phyloP scores from a whole-genome alignment of 2,888 invertebrate genomes.

The Euproctis similis region DNA sequence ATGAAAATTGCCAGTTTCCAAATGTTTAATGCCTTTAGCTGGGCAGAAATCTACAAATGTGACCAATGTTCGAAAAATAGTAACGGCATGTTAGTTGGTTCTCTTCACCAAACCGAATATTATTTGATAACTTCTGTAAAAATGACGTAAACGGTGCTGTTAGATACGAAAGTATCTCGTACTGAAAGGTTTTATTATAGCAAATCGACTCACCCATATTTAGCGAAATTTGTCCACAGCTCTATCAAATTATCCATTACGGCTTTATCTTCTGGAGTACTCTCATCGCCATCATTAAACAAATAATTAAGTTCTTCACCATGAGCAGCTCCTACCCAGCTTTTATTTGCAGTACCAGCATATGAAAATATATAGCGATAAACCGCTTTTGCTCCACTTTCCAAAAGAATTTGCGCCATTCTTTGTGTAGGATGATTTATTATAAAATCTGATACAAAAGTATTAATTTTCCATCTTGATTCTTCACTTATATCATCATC shows the following conservation, averaged over 20 bases:
- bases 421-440: slow-evolving; percentile 9
- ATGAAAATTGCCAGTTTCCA: too few species aligned
- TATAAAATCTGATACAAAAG: slow-evolving; percentile 2
- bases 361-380: slow-evolving; percentile 15
- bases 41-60: too few species aligned
- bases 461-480: slow-evolving; percentile 2
- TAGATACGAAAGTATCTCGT: too few species aligned
- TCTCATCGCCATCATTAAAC: slow-evolving; percentile 6
- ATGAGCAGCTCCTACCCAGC: slow-evolving; percentile 21
- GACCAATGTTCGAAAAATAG: too few species aligned
- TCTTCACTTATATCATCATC: slow-evolving; percentile 7
- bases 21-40: too few species aligned
- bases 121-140: too few species aligned
- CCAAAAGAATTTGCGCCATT: slow-evolving; percentile 8
- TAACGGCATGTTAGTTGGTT: too few species aligned
- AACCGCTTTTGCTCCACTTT: slow-evolving; percentile 4
- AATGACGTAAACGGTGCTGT: too few species aligned
- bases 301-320: slow-evolving; percentile 28
- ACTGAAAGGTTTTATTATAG: too few species aligned
- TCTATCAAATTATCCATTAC: slow-evolving; percentile 18
- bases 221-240: slow-evolving; percentile 25
- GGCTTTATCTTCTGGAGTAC: not conserved
- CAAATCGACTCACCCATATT: slow-evolving; percentile 15
- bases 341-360: slow-evolving; percentile 5
- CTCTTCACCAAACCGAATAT: too few species aligned